Base-by-base conservation (phyloP, 2,113 vertebrate species). In the Regulus satrapa region DNA sequence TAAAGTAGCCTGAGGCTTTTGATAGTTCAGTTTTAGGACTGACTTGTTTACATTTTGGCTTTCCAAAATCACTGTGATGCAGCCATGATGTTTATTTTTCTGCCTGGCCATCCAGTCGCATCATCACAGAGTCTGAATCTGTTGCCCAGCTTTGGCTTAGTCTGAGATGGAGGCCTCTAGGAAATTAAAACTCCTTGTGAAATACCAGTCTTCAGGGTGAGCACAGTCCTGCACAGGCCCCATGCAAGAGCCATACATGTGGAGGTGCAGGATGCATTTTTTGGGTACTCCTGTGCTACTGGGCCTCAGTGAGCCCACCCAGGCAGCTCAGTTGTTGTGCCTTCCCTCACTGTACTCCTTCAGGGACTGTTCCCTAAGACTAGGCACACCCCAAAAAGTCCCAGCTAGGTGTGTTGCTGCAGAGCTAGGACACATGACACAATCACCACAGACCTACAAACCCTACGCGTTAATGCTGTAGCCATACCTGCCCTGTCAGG, bases 1-100 rank as follows among this genome's bases (percentile, higher is more conserved):
- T 23, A 41, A 88, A 88, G 56, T 10, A 72, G 38, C 62, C 56
- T 19, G 18, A 75, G 34, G 52, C 34, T 85, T 85, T 38, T 55
- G 28, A 23, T 78, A 81, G 55, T 77, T 94, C 77, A 69, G 36
- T 11, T 85, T 90, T 66, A 58, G 31, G 46, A 49, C 25, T 2
- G 7, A 21, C 48, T 73, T 91, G 83, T 82, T 91, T 88, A 85
- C 36, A 72, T 26, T 68, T 32, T 41, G 40, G 64, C 58, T 92
- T 95, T 71, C 67, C 88, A 68, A 94, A 88, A 71, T 71, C 69
- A 77, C 38, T 78, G 41, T 2, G 18, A 78, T 32, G 25, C 38
- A 88, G 61, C 24, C 25, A 25, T 1, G 3, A 51, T 0, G 0
- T 18, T 19, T 38, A 73, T 59, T 45, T 51, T 12, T 73, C 69